A percentile compares a stretch with the other conserved stretches of the same genome.
phyloP scores from a whole-genome alignment of 2,888 invertebrate genomes.

The Xiphydria camelus region DNA sequence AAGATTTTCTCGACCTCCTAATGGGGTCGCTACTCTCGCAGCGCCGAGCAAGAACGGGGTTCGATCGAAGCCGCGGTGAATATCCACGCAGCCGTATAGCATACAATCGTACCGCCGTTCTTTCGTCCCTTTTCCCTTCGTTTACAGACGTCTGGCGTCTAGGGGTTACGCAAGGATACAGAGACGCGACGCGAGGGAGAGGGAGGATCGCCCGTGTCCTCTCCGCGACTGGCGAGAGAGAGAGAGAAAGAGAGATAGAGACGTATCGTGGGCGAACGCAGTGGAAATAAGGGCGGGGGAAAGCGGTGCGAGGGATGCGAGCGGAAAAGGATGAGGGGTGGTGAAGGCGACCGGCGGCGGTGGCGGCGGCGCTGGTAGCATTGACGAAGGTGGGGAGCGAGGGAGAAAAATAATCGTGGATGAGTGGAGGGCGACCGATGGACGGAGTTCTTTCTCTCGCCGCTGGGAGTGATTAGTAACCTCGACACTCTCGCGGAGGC shows the following conservation, averaged over 20 bases:
- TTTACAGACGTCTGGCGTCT: constrained; percentile 29
- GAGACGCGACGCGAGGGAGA: constrained; percentile 11
- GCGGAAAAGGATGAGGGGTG: constrained; percentile 10
- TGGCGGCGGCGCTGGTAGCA: constrained; percentile 5
- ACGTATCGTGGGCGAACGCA: constrained; percentile 16
- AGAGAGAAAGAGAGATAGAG: constrained; percentile 10
- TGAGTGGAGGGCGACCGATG: constrained; percentile 37
- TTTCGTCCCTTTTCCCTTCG: constrained; percentile 17
- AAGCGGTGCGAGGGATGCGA: constrained; percentile 8
- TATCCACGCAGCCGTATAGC: no score
- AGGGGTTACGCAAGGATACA: constrained; percentile 25
- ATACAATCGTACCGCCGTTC: constrained; percentile 20
- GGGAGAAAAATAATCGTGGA: constrained; percentile 45
- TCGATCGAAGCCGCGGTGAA: no score
- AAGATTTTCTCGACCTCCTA: no score
- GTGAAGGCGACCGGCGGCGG: no score
- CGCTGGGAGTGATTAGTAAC: constrained; percentile 28
- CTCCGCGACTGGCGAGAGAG: no score
- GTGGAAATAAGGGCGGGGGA: constrained; percentile 16
- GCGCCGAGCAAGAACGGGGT: no score
- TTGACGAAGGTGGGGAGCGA: constrained; percentile 12
- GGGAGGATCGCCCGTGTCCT: no score
- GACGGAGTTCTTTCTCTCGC: constrained; percentile 9
- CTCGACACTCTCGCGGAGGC: constrained; percentile 23
- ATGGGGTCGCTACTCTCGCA: no score